These are phyloP conservation scores for Marasmarcha lunaedactyla DNA, from an alignment of 2,888 invertebrate genomes.

Conservation along the genomic window DNA sequence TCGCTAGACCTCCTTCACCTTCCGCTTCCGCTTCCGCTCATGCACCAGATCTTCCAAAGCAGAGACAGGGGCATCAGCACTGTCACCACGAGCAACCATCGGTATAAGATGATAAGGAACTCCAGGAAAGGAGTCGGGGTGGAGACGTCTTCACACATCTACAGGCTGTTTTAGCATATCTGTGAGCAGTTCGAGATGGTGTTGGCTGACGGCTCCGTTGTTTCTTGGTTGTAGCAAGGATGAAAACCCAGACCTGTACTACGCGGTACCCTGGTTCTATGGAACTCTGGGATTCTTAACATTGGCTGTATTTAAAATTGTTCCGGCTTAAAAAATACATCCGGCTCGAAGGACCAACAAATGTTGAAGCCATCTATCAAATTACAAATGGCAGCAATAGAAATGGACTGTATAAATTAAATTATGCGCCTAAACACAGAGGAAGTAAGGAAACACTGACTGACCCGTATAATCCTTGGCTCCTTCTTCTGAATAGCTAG, in stretches of 20 bases:
- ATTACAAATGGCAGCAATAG: too few species aligned
- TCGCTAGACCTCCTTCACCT: too few species aligned
- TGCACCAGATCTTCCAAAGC: conserved; percentile 76
- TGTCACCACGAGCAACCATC: conserved; percentile 82
- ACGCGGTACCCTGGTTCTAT: conserved; percentile 86
- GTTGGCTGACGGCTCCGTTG: conserved; percentile 78
- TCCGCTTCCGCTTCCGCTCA: conserved; percentile 72
- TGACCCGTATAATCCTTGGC: too few species aligned
- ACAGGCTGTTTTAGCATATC: conserved; percentile 85
- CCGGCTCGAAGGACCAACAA: too few species aligned
- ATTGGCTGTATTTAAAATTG: conserved; percentile 78
- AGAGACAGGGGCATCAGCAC: conserved; percentile 80
- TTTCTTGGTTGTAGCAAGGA: conserved; percentile 81
- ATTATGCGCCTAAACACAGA: too few species aligned
- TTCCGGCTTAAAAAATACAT: conserved; percentile 81
- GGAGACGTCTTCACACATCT: conserved; percentile 82
- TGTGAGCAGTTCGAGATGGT: conserved; percentile 82
- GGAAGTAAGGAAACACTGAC: too few species aligned
- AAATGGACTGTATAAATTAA: too few species aligned
- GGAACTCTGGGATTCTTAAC: conserved; percentile 87
- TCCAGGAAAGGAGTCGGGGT: conserved; percentile 87
- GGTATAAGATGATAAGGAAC: conserved; percentile 72
- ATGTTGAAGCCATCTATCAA: too few species aligned
- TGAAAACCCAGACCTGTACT: conserved; percentile 79
- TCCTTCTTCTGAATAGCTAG: too few species aligned